phyloP scores from a whole-genome alignment of 2,888 invertebrate genomes.

The Polymixis flavicincta region DNA sequence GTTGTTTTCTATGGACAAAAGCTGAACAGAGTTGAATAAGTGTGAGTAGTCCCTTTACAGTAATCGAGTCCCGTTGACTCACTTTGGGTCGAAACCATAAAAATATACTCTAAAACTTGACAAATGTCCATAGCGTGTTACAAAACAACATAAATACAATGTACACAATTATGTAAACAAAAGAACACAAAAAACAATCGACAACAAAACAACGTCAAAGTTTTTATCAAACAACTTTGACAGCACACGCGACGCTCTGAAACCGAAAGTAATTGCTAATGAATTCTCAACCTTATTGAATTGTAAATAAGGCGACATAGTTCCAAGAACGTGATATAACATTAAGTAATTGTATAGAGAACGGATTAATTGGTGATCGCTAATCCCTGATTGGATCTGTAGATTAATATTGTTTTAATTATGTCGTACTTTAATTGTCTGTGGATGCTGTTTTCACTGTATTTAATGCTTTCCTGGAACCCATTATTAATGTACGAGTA shows the following conservation, averaged over 20 bases:
- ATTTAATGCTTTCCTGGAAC: constrained; percentile 50
- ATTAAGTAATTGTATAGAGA: constrained; percentile 55
- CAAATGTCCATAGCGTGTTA: constrained; percentile 53
- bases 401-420: constrained; percentile 62
- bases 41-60: too few species aligned
- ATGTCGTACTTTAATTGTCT: constrained; percentile 48
- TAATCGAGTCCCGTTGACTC: neutral
- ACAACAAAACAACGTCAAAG: constrained; percentile 32
- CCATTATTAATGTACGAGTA: constrained; percentile 34
- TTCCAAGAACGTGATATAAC: constrained; percentile 58
- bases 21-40: too few species aligned
- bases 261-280: constrained; percentile 63
- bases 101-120: constrained; percentile 13
- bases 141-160: constrained; percentile 47
- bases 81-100: neutral
- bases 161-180: constrained; percentile 64
- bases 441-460: constrained; percentile 58
- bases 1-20: too few species aligned
- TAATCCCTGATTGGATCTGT: constrained; percentile 57
- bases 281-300: constrained; percentile 57
- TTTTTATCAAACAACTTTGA: constrained; percentile 58
- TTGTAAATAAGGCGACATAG: constrained; percentile 48
- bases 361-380: constrained; percentile 55
- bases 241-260: constrained; percentile 62
- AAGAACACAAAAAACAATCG: constrained; percentile 48